Evolutionary conservation across 2,797 vertebrate genomes (phyloP).

Genomic region (Pristis pectinata): DNA sequence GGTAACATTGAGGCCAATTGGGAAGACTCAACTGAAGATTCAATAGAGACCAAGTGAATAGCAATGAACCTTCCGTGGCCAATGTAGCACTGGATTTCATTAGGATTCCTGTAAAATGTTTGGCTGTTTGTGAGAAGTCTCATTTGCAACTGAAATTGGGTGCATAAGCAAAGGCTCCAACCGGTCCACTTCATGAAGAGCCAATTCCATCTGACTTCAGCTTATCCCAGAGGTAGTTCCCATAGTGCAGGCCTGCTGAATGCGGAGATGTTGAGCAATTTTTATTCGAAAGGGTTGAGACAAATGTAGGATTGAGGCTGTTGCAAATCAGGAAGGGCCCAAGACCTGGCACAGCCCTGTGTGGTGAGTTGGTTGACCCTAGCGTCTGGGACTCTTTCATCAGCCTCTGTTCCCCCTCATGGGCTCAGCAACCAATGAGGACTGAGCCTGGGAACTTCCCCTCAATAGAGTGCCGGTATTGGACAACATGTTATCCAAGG

Average conservation of each 20-base stretch:
- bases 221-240: neutral
- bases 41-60: neutral
- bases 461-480: too few species aligned
- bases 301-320: neutral
- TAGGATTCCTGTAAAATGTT: neutral
- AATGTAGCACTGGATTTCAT: neutral
- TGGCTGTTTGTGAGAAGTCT: neutral
- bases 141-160: neutral
- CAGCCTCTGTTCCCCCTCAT: neutral
- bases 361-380: too few species aligned
- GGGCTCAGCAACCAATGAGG: neutral
- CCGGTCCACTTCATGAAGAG: neutral
- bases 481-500: too few species aligned
- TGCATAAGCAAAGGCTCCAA: neutral
- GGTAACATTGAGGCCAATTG: too few species aligned
- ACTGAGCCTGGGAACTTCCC: neutral
- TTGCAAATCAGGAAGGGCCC: neutral
- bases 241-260: neutral
- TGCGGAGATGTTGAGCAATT: neutral
- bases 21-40: neutral
- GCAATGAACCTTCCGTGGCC: neutral
- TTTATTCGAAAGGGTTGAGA: neutral
- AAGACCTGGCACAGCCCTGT: neutral
- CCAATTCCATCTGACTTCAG: neutral
- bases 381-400: neutral